A percentile compares a stretch with the other conserved stretches of the same genome.
phyloP scores from a whole-genome alignment of 2,888 invertebrate species.

The Argyra leucocephala region DNA sequence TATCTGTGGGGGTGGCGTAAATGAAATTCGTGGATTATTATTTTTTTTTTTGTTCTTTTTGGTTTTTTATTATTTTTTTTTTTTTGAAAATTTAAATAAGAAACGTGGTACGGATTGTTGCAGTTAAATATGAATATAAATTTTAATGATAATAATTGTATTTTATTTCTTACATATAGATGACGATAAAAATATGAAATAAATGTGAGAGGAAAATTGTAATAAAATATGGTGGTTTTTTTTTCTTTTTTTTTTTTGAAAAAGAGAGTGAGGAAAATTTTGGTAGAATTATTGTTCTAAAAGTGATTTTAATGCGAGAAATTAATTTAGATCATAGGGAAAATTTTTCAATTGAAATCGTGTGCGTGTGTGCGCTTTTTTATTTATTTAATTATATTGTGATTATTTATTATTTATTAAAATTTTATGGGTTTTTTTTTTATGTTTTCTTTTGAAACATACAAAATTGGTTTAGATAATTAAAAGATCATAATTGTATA shows the following conservation, averaged over 20 bases:
- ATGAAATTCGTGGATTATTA: too few relatives aligned
- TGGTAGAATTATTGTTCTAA: not conserved
- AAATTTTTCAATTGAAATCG: not conserved
- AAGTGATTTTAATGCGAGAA: not conserved
- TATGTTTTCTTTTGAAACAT: too few relatives aligned
- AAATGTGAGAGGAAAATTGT: not conserved
- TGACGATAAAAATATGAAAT: not conserved
- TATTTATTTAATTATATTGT: not conserved
- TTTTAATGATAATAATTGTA: not conserved
- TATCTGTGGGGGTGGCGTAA: not conserved
- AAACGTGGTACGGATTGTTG: not conserved
- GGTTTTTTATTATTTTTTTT: not conserved
- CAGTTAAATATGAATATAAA: conserved; percentile 1
- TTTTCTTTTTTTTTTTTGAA: too few relatives aligned
- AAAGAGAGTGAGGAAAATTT: not conserved
- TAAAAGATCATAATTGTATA: not conserved
- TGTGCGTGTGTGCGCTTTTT: not conserved
- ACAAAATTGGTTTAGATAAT: too few relatives aligned
- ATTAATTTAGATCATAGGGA: not conserved
- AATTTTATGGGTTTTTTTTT: not conserved
- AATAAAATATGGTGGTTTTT: too few relatives aligned
- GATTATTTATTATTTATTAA: not conserved
- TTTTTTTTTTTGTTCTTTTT: not conserved
- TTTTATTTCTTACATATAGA: not conserved
- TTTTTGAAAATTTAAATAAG: not conserved